Percentiles rank a stretch among this genome's conserved stretches.
Evolutionary conservation across 1,140 invertebrate genomes (phyloP).

Genomic region (Drosophila sproati): DNA sequence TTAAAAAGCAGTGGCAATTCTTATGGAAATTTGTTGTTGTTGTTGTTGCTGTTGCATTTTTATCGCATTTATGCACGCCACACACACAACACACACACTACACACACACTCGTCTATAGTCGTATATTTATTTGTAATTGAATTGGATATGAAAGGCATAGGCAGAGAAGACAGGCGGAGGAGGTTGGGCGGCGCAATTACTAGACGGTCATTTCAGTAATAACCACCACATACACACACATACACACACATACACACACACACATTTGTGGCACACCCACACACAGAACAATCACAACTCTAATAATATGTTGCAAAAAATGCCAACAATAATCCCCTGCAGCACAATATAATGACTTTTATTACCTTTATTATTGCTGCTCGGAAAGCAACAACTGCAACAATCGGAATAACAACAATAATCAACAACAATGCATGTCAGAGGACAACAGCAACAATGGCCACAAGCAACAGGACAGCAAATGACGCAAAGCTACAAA

Average conservation of each 20-base stretch:
- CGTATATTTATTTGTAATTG: slow-evolving; percentile 60
- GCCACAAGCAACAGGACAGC: slow-evolving; percentile 25
- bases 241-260: slow-evolving; percentile 18
- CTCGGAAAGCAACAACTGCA: slow-evolving; percentile 41
- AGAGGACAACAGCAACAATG: slow-evolving; percentile 31
- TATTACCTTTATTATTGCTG: slow-evolving; percentile 80
- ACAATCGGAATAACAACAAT: slow-evolving; percentile 11
- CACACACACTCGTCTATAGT: neutral
- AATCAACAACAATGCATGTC: slow-evolving; percentile 35
- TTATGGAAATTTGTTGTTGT: neutral
- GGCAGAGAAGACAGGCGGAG: neutral
- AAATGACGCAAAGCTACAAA: slow-evolving; percentile 24
- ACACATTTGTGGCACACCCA: slow-evolving; percentile 4
- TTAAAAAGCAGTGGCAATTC: slow-evolving; percentile 15
- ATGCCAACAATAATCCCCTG: slow-evolving; percentile 69
- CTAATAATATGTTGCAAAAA: slow-evolving; percentile 69
- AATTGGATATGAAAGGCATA: slow-evolving; percentile 52
- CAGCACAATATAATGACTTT: slow-evolving; percentile 81
- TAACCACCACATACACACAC: slow-evolving; percentile 2
- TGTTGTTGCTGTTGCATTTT: slow-evolving; percentile 24
- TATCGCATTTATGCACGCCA: slow-evolving; percentile 5
- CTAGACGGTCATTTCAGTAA: neutral
- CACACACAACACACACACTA: slow-evolving; percentile 5
- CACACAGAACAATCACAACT: slow-evolving; percentile 29
- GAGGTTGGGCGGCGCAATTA: neutral